These are phyloP conservation scores for Conus ventricosus DNA, from an alignment of 1,140 invertebrate genomes.

Conservation along the genomic window DNA sequence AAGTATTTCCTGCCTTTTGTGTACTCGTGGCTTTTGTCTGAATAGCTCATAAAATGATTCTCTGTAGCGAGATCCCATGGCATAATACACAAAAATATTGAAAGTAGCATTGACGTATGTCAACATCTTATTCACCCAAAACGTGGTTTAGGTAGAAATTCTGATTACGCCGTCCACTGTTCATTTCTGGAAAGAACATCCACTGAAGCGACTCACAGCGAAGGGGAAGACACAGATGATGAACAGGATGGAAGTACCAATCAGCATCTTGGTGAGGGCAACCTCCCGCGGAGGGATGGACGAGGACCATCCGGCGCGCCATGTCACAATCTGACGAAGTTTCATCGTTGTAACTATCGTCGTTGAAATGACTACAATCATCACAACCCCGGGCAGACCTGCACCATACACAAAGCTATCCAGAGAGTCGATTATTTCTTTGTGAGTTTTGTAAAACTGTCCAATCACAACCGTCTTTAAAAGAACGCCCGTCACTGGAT, in stretches of 20 bases:
- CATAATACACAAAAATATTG: slow-evolving; percentile 5
- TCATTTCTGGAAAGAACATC: neutral
- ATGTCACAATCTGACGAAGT: slow-evolving; percentile 2
- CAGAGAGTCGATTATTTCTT: neutral
- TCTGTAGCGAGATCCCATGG: neutral
- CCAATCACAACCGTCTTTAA: neutral
- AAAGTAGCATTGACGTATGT: neutral
- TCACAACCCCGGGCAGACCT: neutral
- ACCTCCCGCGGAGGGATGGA: neutral
- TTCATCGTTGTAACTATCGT: neutral
- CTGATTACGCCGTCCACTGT: neutral
- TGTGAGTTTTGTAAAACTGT: neutral
- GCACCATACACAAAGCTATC: neutral
- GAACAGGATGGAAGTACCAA: neutral
- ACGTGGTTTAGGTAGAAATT: neutral
- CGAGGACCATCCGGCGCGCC: neutral
- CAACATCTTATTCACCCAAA: neutral
- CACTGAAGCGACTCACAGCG: neutral
- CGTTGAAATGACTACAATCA: neutral
- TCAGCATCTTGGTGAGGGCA: slow-evolving; percentile 22
- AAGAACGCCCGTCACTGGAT: neutral
- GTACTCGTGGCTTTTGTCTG: neutral
- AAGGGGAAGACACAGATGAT: neutral
- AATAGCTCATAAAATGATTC: neutral
- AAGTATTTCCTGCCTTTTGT: neutral